These are phyloP conservation scores for Manis pentadactyla DNA, from an alignment of 2,797 vertebrate species.

Conservation along the genomic window DNA sequence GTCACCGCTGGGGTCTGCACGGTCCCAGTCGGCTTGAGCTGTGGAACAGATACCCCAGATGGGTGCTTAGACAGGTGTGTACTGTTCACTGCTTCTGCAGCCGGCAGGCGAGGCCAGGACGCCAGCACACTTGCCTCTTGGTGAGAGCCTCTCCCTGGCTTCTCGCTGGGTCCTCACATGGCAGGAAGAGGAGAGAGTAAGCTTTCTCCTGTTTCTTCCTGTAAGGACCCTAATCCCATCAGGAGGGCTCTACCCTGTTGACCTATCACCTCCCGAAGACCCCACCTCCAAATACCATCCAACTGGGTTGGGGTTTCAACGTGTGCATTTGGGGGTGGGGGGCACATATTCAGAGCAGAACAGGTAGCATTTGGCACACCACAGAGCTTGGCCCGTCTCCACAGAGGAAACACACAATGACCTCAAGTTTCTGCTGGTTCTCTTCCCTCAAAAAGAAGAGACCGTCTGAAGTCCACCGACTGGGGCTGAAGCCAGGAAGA, in stretches of 20 bases:
- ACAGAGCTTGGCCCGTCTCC: too few species aligned
- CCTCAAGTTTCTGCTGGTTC: neutral
- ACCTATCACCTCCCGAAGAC: neutral
- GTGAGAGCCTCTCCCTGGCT: neutral
- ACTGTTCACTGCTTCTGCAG: too few species aligned
- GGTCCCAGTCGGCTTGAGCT: too few species aligned
- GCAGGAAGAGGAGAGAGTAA: neutral
- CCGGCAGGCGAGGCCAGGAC: neutral
- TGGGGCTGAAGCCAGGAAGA: too few species aligned
- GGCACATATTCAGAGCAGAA: neutral
- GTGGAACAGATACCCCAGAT: too few species aligned
- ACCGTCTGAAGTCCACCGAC: accelerated
- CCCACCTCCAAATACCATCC: neutral
- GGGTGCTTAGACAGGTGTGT: neutral
- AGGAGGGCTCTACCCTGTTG: neutral
- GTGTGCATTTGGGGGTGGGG: too few species aligned
- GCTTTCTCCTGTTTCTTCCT: neutral
- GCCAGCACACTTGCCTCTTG: neutral
- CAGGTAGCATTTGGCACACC: neutral
- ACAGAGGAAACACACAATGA: too few species aligned
- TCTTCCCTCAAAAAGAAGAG: neutral
- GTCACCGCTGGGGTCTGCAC: neutral
- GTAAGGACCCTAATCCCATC: neutral
- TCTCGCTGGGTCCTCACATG: neutral
- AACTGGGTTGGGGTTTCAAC: neutral